phyloP scores from a whole-genome alignment of 2,888 invertebrate species.

The Ochropleura plecta region DNA sequence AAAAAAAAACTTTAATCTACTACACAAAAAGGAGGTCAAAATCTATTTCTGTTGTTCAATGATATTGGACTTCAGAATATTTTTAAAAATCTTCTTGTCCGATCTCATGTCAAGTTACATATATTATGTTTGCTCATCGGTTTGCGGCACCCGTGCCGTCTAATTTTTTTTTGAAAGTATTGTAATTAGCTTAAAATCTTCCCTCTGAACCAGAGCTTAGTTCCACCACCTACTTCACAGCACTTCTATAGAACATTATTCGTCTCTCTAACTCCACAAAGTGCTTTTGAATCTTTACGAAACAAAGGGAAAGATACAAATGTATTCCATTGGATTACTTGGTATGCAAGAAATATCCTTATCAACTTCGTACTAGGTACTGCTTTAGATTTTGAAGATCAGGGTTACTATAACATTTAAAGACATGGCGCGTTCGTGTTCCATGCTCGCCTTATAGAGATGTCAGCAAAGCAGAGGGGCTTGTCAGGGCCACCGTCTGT shows the following conservation, averaged over 20 bases:
- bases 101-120: background rate
- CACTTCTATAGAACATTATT: slow-evolving; percentile 54
- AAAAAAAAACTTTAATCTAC: too few relatives aligned
- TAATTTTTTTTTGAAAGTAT: too few relatives aligned
- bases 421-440: too few relatives aligned
- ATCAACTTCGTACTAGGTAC: slow-evolving; percentile 13
- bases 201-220: slow-evolving; percentile 35
- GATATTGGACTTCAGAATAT: background rate
- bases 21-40: too few relatives aligned
- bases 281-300: slow-evolving; percentile 64
- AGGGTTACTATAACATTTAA: too few relatives aligned
- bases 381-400: slow-evolving; percentile 12
- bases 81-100: background rate
- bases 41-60: background rate
- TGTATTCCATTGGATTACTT: slow-evolving; percentile 63
- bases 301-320: slow-evolving; percentile 60
- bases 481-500: too few relatives aligned
- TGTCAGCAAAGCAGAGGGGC: too few relatives aligned
- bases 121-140: too few relatives aligned
- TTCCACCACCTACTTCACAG: slow-evolving; percentile 24
- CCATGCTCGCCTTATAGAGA: too few relatives aligned
- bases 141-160: too few relatives aligned
- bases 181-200: background rate
- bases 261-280: slow-evolving; percentile 61
- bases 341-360: slow-evolving; percentile 51